Percentiles rank a stretch among this genome's conserved stretches.
phyloP scores from a whole-genome alignment of 2,113 vertebrate species.

The Stercorarius parasiticus region DNA sequence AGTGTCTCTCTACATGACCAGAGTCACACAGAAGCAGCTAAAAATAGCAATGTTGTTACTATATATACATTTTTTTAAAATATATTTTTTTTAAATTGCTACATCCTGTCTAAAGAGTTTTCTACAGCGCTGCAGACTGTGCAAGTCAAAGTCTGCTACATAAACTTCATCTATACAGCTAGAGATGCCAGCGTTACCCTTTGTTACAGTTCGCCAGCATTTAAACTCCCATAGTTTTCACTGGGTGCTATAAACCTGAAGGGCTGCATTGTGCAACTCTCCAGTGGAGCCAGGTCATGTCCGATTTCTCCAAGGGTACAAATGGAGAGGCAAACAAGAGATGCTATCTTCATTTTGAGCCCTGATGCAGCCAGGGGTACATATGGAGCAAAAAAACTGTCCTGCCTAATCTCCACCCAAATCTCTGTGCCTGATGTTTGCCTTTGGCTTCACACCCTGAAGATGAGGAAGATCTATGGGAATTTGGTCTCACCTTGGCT shows the following conservation, averaged over 20 bases:
- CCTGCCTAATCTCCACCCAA: neutral
- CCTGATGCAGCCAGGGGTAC: neutral
- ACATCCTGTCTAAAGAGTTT: neutral
- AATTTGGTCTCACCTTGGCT: neutral
- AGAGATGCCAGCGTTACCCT: neutral
- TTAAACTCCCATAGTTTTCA: neutral
- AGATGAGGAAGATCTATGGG: neutral
- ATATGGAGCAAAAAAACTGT: neutral
- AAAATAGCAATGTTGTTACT: neutral
- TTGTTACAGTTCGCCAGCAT: accelerated
- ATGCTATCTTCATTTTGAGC: neutral
- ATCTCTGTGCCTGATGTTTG: neutral
- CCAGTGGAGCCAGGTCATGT: neutral
- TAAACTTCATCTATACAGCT: neutral
- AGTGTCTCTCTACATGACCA: neutral
- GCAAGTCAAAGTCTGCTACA: neutral
- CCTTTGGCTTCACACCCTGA: neutral
- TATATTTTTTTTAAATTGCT: neutral
- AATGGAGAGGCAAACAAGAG: neutral
- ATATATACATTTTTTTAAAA: neutral
- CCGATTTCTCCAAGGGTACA: neutral
- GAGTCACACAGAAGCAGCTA: neutral
- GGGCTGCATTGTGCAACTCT: neutral
- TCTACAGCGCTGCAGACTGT: neutral
- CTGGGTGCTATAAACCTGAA: neutral